Base-by-base conservation (phyloP, 2,888 invertebrate genomes). In the Zonitis immaculata region DNA sequence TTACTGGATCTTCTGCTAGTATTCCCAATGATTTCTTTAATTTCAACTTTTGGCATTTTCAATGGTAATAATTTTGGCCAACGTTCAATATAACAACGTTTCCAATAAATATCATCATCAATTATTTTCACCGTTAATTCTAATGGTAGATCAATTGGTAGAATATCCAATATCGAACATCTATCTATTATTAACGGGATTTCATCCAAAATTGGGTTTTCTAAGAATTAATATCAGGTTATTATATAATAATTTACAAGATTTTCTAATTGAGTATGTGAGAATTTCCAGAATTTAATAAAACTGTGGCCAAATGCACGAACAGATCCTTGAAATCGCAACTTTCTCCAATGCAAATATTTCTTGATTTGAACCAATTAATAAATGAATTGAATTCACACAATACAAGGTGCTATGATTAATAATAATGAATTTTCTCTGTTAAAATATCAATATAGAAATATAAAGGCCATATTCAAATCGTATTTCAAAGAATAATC, bases 61-160 rank as follows among this genome's bases (percentile, higher is more conserved):
- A 42, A 28, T 27, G 57, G 52, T 5, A 66, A 62, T 16, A 62
- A 50, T 25, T 66, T 64, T 1, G 73, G 71, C 74, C 72, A 74
- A 26, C 66, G 63, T 44, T 60, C 51, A 12, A 66, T 16, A 47
- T 64, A 73, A 53, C 72, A 71, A 56, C 66, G 65, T 56, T 68
- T 64, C 74, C 74, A 74, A 52, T 71, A 74, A 44, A 67, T 52
- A 52, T 72, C 70, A 44, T 72, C 67, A 11, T 63, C 44, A 20
- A 74, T 72, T 53, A 64, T 62, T 42, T 66, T 62, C 25, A 73
- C 63, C 5, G 71, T 69, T 22, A 73, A 47, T 44, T 60, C 54
- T 22, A 71, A 58, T 1, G 71, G 70, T 42, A 74, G 56, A 52
- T 65, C 59, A n/a, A 65, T 65, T 30, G 71, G 62, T 45, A 74